Conservation (phyloP, 2,113 vertebrate species). For the Herpetotheres cachinnans region DNA sequence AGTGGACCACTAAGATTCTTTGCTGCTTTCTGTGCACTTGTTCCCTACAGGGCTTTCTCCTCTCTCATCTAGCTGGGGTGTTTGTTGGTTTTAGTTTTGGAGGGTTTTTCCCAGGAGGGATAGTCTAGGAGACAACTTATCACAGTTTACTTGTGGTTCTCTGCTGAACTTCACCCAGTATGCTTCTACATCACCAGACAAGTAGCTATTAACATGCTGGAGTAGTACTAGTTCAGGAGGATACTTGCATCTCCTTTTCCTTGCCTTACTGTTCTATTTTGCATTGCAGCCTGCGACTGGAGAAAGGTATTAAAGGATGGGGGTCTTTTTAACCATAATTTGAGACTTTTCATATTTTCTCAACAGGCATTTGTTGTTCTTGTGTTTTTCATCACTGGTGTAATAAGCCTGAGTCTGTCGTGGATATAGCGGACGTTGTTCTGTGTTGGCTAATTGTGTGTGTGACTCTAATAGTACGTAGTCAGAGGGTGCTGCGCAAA, state of each 20-base stretch:
- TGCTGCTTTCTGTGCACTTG: neutral
- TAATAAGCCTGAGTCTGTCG: neutral
- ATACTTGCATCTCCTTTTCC: neutral
- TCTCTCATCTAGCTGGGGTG: neutral
- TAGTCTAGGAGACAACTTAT: neutral
- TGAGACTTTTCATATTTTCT: neutral
- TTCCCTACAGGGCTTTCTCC: neutral
- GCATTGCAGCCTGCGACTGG: conserved; percentile 45
- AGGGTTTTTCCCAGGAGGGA: neutral
- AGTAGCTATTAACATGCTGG: neutral
- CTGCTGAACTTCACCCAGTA: neutral
- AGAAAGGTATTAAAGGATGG: conserved; percentile 34
- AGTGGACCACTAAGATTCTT: neutral
- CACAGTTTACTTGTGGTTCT: neutral
- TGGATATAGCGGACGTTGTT: neutral
- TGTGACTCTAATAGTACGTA: neutral
- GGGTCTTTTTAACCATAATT: neutral
- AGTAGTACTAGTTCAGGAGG: neutral
- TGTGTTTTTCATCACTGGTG: neutral
- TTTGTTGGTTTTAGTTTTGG: neutral
- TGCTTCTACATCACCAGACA: neutral
- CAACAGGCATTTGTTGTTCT: neutral
- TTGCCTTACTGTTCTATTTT: conserved; percentile 34
- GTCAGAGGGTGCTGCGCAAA: neutral
- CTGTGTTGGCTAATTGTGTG: neutral